These are phyloP conservation scores for Brevipalpus yothersi DNA, from an alignment of 1,140 invertebrate species.

Conservation along the genomic window DNA sequence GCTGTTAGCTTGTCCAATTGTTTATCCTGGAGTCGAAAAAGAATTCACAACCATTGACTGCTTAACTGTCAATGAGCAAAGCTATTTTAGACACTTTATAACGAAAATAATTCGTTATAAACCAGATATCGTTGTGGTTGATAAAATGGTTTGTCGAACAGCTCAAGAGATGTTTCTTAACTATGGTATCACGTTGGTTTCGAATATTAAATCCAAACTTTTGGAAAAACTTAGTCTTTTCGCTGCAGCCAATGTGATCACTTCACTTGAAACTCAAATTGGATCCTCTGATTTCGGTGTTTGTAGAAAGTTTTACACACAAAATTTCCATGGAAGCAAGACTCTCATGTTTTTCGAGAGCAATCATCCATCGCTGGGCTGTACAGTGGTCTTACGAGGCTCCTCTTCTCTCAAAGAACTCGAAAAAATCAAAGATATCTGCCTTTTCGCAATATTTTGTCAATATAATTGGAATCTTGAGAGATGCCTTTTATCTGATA, in stretches of 20 bases:
- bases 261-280: constrained; percentile 69
- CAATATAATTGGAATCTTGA: constrained; percentile 78
- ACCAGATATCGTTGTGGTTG: constrained; percentile 67
- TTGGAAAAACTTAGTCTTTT: constrained; percentile 57
- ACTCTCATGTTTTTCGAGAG: constrained; percentile 85
- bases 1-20: constrained; percentile 57
- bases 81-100: constrained; percentile 68
- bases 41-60: constrained; percentile 72
- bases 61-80: constrained; percentile 68
- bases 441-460: constrained; percentile 51
- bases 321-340: constrained; percentile 37
- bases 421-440: constrained; percentile 45
- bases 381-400: constrained; percentile 65
- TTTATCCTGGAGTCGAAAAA: constrained; percentile 50
- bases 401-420: constrained; percentile 40
- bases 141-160: constrained; percentile 60
- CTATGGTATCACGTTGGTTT: constrained; percentile 52
- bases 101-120: constrained; percentile 55
- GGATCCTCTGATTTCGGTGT: constrained; percentile 54
- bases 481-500: constrained; percentile 64
- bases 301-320: constrained; percentile 59
- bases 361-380: constrained; percentile 56
- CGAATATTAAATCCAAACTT: constrained; percentile 64
- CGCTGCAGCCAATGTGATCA: constrained; percentile 58
- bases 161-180: constrained; percentile 63